phyloP scores from a whole-genome alignment of 2,113 vertebrate species.

The Aramus guarauna region DNA sequence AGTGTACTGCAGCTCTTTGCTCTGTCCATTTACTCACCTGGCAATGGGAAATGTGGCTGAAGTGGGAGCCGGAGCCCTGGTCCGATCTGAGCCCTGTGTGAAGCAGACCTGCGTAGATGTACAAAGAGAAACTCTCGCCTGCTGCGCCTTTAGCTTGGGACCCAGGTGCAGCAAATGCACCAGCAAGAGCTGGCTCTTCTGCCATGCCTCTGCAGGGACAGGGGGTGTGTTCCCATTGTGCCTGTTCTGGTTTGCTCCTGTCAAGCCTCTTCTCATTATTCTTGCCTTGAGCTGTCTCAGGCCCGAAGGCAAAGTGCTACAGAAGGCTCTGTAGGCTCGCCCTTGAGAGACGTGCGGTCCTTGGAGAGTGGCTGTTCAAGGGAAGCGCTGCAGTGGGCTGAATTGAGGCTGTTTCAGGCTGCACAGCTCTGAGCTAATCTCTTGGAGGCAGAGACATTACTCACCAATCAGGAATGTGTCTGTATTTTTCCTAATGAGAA shows the following conservation, averaged over 20 bases:
- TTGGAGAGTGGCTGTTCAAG: conserved; percentile 30
- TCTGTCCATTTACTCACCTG: not conserved
- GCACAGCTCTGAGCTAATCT: conserved; percentile 62
- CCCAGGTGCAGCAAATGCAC: not conserved
- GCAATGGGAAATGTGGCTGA: not conserved
- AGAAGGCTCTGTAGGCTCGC: not conserved
- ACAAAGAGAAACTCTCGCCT: not conserved
- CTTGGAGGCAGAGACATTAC: conserved; percentile 70
- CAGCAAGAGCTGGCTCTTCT: not conserved
- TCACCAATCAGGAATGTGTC: conserved; percentile 74
- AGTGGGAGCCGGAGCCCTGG: not conserved
- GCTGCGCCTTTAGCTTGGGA: not conserved
- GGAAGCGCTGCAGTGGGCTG: conserved; percentile 38
- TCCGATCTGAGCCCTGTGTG: not conserved
- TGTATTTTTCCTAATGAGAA: conserved; percentile 74
- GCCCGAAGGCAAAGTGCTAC: conserved; percentile 5
- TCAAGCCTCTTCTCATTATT: conserved; percentile 39
- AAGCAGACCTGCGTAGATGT: not conserved
- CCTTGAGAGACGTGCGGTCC: not conserved
- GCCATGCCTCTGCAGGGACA: not conserved
- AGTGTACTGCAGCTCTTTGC: not conserved
- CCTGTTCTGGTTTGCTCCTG: conserved; percentile 6
- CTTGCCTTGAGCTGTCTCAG: conserved; percentile 36
- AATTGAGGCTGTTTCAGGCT: conserved; percentile 60
- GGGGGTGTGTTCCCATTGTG: conserved; percentile 18